These are phyloP conservation scores for Chaetops frenatus DNA, from an alignment of 2,113 vertebrate species.

Conservation along the genomic window DNA sequence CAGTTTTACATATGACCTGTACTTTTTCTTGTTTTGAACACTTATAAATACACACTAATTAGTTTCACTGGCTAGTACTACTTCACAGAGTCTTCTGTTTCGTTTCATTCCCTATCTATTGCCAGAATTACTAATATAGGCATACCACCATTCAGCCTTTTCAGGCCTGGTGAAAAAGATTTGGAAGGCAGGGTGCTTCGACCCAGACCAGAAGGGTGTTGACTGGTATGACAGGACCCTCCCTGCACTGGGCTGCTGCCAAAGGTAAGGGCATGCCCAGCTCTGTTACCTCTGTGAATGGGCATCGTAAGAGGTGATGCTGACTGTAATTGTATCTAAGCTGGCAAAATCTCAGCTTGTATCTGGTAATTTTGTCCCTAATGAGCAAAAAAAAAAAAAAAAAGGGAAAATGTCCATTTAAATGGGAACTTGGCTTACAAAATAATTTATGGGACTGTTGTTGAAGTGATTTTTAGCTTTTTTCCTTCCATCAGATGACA, in stretches of 20 bases:
- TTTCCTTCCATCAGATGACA: background rate
- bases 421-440: background rate
- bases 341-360: background rate
- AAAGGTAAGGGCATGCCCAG: conserved; percentile 67
- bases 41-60: background rate
- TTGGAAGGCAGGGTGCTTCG: too few relatives aligned
- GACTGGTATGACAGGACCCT: conserved; percentile 87
- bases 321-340: background rate
- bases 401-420: background rate
- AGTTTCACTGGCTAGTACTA: background rate
- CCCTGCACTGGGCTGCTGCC: conserved; percentile 88
- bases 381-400: background rate
- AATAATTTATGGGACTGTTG: background rate
- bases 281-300: background rate
- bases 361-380: background rate
- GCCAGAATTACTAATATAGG: background rate
- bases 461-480: background rate
- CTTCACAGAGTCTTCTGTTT: background rate
- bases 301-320: background rate
- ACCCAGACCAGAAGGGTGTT: too few relatives aligned
- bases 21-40: background rate
- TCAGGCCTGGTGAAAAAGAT: too few relatives aligned
- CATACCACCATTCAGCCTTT: background rate
- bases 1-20: background rate
- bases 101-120: background rate